Conservation (phyloP, 2,888 invertebrate genomes). For the Atethmia centrago region DNA sequence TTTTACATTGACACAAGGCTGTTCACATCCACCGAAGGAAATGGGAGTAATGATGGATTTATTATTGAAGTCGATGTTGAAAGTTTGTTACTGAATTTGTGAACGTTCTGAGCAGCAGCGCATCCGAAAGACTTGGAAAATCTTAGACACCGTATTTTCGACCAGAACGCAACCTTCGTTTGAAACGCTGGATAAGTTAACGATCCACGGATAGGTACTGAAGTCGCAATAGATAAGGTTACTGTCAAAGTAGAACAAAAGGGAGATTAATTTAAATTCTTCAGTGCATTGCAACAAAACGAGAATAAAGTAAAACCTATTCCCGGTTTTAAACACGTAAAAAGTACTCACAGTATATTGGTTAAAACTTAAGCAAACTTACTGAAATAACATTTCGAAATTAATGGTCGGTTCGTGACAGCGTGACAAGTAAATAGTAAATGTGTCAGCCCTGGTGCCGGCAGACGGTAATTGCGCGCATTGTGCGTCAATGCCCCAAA, state of each 20-base stretch:
- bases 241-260: no score
- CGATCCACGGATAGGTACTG: not conserved
- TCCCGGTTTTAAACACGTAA: not conserved
- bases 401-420: slow-evolving; percentile 12
- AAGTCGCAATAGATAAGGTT: not conserved
- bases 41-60: not conserved
- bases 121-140: not conserved
- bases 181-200: not conserved
- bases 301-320: not conserved
- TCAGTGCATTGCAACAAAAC: not conserved
- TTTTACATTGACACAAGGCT: slow-evolving; percentile 19
- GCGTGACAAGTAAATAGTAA: slow-evolving; percentile 27
- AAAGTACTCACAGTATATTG: not conserved
- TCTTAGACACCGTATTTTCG: not conserved
- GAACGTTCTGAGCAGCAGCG: not conserved
- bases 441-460: slow-evolving; percentile 56
- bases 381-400: slow-evolving; percentile 32
- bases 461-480: slow-evolving; percentile 60
- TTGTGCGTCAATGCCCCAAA: slow-evolving; percentile 80
- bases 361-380: slow-evolving; percentile 7
- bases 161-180: not conserved
- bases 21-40: slow-evolving; percentile 4
- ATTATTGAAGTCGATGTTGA: not conserved
- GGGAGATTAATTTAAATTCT: not conserved
- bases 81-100: not conserved